A percentile compares a stretch with the other conserved stretches of the same genome.
Evolutionary conservation across 2,797 vertebrate species (phyloP).

Genomic region (Coregonus sp.): DNA sequence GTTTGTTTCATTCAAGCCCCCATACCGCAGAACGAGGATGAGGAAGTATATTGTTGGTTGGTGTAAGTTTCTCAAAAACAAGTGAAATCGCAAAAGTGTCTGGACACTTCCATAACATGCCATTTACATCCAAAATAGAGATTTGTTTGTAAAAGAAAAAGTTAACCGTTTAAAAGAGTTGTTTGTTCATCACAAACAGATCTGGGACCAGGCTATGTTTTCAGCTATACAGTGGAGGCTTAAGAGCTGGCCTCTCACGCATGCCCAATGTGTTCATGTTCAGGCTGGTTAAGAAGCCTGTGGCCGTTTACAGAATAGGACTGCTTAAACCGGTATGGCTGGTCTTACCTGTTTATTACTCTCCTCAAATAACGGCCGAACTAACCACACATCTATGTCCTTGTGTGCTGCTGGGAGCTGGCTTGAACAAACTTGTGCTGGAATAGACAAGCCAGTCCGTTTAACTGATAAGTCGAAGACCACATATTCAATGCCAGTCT

Average conservation of each 20-base stretch:
- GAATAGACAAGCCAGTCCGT: too few relatives aligned
- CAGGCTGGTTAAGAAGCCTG: conserved; percentile 34
- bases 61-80: too few relatives aligned
- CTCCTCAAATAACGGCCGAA: conserved; percentile 31
- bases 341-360: conserved; percentile 37
- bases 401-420: not conserved
- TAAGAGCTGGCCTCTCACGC: not conserved
- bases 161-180: too few relatives aligned
- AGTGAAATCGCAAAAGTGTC: too few relatives aligned
- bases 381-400: conserved; percentile 10
- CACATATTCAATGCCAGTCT: too few relatives aligned
- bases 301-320: not conserved
- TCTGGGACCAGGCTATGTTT: not conserved
- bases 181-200: not conserved
- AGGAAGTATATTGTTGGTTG: too few relatives aligned
- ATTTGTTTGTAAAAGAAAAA: too few relatives aligned
- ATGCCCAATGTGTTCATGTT: conserved; percentile 35
- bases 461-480: too few relatives aligned
- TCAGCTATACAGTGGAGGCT: not conserved
- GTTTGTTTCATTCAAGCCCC: too few relatives aligned
- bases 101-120: too few relatives aligned
- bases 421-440: not conserved
- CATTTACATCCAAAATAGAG: too few relatives aligned
- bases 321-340: conserved; percentile 49
- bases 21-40: too few relatives aligned